phyloP scores from a whole-genome alignment of 2,888 invertebrate genomes.

The Campaea margaritaria region DNA sequence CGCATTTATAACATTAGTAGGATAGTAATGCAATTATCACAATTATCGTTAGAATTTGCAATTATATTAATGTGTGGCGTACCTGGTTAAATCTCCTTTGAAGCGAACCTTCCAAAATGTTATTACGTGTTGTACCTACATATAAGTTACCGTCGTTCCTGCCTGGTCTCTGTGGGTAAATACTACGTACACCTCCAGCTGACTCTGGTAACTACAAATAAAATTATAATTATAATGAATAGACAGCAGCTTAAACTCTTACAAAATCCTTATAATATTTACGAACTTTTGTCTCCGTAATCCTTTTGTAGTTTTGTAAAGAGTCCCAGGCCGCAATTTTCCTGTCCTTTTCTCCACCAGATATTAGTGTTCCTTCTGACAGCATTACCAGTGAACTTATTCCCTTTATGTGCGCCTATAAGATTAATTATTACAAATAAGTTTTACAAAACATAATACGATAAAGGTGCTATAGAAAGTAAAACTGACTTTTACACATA shows the following conservation, averaged over 20 bases:
- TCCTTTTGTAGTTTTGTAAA: constrained; percentile 94
- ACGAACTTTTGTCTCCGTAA: constrained; percentile 93
- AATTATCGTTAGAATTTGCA: too few relatives aligned
- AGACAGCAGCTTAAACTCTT: not conserved
- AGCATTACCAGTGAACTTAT: constrained; percentile 95
- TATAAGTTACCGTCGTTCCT: constrained; percentile 96
- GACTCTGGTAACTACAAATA: constrained; percentile 90
- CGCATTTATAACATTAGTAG: too few relatives aligned
- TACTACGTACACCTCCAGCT: constrained; percentile 94
- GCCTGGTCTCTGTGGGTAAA: constrained; percentile 95
- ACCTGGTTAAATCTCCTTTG: constrained; percentile 94
- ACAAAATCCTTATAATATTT: too few relatives aligned
- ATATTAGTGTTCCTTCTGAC: constrained; percentile 95
- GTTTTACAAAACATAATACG: too few relatives aligned
- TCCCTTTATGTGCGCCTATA: constrained; percentile 92
- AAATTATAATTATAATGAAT: not conserved
- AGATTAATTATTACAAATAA: constrained; percentile 2
- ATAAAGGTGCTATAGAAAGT: too few relatives aligned
- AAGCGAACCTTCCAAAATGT: constrained; percentile 95
- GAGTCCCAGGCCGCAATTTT: constrained; percentile 97
- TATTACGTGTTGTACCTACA: constrained; percentile 95
- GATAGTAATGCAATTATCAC: too few relatives aligned
- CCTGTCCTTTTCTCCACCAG: constrained; percentile 95
- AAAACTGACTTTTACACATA: too few relatives aligned
- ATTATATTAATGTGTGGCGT: not conserved